These are phyloP conservation scores for Lateolabrax maculatus DNA, from an alignment of 2,797 vertebrate species.

Conservation along the genomic window DNA sequence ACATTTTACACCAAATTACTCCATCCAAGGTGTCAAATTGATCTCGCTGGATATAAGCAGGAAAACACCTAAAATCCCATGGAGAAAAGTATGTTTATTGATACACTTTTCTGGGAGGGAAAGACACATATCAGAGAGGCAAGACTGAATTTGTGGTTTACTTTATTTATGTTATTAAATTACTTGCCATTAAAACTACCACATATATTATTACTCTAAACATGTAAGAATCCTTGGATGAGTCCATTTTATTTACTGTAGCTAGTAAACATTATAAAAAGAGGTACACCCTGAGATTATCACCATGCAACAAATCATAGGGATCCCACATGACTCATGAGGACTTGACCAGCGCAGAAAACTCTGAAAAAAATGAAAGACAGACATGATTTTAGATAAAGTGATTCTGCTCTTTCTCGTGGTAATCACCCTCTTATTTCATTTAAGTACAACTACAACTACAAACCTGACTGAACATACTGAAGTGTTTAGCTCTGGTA, in stretches of 20 bases:
- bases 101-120: constrained; percentile 38
- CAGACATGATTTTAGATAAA: not conserved
- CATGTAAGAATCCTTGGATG: not conserved
- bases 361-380: constrained; percentile 73
- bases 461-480: not conserved
- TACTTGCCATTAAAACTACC: constrained; percentile 20
- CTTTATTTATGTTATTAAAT: constrained; percentile 22
- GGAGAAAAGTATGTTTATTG: constrained; percentile 50
- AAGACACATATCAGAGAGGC: constrained; percentile 34
- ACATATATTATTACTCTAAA: constrained; percentile 1
- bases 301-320: not conserved
- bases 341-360: constrained; percentile 80
- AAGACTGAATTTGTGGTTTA: constrained; percentile 6
- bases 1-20: constrained; percentile 21
- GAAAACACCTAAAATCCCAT: not conserved
- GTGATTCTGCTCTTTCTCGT: not conserved
- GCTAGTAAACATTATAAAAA: constrained; percentile 26
- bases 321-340: constrained; percentile 54
- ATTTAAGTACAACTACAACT: not conserved
- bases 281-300: constrained; percentile 31
- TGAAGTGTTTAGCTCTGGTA: constrained; percentile 28
- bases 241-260: constrained; percentile 8
- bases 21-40: constrained; percentile 20
- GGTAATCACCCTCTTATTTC: not conserved
- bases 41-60: not conserved